Evolutionary conservation across 2,797 vertebrate species (phyloP).

Genomic region (Siniperca scherzeri): DNA sequence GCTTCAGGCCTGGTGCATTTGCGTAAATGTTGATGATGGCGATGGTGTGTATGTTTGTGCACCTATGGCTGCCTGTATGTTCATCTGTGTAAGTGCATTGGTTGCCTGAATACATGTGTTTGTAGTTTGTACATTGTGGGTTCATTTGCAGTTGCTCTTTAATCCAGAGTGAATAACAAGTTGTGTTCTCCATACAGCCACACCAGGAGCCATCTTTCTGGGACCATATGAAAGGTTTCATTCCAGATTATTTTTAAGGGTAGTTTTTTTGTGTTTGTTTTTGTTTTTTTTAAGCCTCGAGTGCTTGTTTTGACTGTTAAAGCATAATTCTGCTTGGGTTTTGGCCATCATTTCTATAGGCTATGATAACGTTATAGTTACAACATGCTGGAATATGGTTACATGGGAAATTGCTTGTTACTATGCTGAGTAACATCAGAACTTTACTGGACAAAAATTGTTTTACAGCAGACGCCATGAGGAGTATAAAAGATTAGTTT

Average conservation of each 20-base stretch:
- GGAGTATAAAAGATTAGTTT: background rate
- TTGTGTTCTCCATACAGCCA: background rate
- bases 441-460: background rate
- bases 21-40: background rate
- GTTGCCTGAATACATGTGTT: background rate
- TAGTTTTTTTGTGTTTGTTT: background rate
- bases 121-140: background rate
- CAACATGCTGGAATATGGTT: background rate
- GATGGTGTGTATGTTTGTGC: background rate
- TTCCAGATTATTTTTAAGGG: background rate
- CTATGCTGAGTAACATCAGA: background rate
- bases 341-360: background rate
- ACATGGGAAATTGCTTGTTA: background rate
- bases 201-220: background rate
- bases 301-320: background rate
- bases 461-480: background rate
- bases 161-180: slow-evolving; percentile 1
- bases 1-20: slow-evolving; percentile 21
- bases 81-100: background rate
- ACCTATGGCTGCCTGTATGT: background rate
- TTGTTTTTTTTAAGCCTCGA: background rate
- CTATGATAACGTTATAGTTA: background rate
- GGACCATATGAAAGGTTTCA: background rate
- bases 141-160: background rate
- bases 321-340: background rate